Base-by-base conservation (phyloP, 2,888 invertebrate genomes). In the Chironomus tentans region DNA sequence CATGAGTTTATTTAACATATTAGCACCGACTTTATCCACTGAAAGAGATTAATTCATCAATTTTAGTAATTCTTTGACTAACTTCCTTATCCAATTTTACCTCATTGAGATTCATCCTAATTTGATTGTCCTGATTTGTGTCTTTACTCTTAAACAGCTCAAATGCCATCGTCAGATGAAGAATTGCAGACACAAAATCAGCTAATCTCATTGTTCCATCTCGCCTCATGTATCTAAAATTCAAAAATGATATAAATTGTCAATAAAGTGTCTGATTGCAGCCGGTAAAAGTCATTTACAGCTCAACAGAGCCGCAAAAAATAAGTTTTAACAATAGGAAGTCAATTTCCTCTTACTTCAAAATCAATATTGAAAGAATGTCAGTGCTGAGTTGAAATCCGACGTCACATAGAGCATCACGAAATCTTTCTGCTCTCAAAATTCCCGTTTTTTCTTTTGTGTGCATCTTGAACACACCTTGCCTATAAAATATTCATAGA, bases 371-470 rank as follows among this genome's bases (percentile, higher is more conserved):
- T 6, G 92, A 91, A 81, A 96, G 86, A 38, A 94, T 92, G 78
- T 93, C 92, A 77, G 93, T 92, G 79, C 92, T 94, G 28, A 96
- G 85, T 80, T 93, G 92, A 81, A 95, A 96, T 3, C 96, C 95
- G 15, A 95, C 92, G 85, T 95, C 95, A 22, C 90, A 85, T 1
- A 96, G 84, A 0, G 95, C 94, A 80, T 95, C 95, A 46, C 92
- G 86, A 75, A 95, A 85, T 78, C 94, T 86, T 83, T 96, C 96
- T 0, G 94, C 94, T 79, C 93, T 90, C 38, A 96, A 84, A 13
- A 96, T 94, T 2, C 95, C 95, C 77, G 94, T 93, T 82, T 94
- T 95, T 82, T 95, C 95, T 80, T 93, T 91, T 5, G 95, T 92
- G 82, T 96, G 95, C 79, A 91, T 91, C 83, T 93, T 93, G 83